These are phyloP conservation scores for Papilio elwesi DNA, from an alignment of 2,888 invertebrate species.

Conservation along the genomic window DNA sequence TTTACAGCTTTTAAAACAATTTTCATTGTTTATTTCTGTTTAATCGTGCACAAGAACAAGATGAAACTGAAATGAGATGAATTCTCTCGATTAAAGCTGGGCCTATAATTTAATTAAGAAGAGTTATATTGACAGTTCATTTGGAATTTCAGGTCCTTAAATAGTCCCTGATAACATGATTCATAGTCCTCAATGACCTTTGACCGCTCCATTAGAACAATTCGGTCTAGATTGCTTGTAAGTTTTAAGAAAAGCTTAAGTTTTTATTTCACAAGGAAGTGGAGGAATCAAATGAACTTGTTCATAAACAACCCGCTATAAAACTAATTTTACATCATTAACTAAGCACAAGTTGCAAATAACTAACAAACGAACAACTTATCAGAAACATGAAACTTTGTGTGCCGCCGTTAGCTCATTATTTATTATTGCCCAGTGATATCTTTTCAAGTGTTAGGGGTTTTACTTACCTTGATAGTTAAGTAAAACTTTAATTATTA, in stretches of 20 bases:
- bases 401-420: slow-evolving; percentile 31
- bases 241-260: background rate
- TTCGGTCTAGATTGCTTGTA: background rate
- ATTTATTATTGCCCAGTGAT: slow-evolving; percentile 24
- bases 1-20: no score
- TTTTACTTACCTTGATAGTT: background rate
- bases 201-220: background rate
- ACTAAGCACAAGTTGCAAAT: slow-evolving; percentile 35
- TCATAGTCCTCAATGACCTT: background rate
- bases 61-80: no score
- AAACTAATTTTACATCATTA: slow-evolving; percentile 36
- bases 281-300: no score
- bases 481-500: background rate
- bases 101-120: no score
- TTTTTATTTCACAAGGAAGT: no score
- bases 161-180: no score
- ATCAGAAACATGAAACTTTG: slow-evolving; percentile 34
- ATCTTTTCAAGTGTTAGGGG: slow-evolving; percentile 8
- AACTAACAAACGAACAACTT: slow-evolving; percentile 34
- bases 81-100: no score
- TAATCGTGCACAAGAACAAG: no score
- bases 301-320: slow-evolving; percentile 21
- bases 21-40: no score
- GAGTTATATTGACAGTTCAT: no score
- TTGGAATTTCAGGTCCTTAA: no score